Conservation (phyloP, 92 coral and sea anemone species). For the Muricea muricata region DNA sequence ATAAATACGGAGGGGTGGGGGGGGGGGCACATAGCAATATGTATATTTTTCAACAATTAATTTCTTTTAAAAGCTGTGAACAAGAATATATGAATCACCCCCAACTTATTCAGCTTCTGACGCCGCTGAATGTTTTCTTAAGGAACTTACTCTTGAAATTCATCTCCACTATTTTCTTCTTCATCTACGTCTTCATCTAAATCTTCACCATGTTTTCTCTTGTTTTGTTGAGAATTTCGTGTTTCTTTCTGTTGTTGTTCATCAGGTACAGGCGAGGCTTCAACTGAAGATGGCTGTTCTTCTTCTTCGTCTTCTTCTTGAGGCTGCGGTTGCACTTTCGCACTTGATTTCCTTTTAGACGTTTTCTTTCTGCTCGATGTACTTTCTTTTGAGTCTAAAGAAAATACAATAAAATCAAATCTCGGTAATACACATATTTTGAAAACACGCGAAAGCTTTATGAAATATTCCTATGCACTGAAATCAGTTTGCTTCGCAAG, state of each 20-base stretch:
- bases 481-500: too few species aligned
- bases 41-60: too few species aligned
- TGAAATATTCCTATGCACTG: too few species aligned
- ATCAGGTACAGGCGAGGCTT: background rate
- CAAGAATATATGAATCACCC: too few species aligned
- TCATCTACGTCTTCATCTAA: background rate
- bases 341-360: background rate
- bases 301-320: background rate
- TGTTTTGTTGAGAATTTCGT: background rate
- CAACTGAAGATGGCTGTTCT: background rate
- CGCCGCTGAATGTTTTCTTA: too few species aligned
- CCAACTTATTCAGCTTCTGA: too few species aligned
- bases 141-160: conserved; percentile 31
- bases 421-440: too few species aligned
- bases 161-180: conserved; percentile 16
- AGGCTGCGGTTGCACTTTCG: background rate
- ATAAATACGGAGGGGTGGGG: too few species aligned
- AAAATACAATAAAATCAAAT: background rate
- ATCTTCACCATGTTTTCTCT: conserved; percentile 5
- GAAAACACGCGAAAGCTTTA: background rate
- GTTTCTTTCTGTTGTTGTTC: background rate
- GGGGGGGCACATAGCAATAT: too few species aligned
- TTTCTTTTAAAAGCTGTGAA: too few species aligned
- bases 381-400: background rate
- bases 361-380: background rate